These are phyloP conservation scores for Limonius californicus DNA, from an alignment of 1,140 invertebrate species.

Conservation along the genomic window DNA sequence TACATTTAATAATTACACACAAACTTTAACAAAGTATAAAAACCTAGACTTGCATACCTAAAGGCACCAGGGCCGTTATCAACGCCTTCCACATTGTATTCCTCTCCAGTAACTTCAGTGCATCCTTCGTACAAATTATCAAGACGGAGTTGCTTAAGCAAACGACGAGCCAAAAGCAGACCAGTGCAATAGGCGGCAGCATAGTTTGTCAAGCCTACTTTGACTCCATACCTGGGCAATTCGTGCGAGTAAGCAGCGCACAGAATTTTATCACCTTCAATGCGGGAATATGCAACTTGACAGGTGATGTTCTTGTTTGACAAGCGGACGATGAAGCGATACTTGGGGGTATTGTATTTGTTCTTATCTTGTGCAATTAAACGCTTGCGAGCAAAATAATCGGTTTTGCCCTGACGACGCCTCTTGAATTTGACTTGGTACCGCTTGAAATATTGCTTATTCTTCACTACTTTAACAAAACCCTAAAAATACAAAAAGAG, in stretches of 20 bases:
- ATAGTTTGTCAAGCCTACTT: constrained; percentile 98
- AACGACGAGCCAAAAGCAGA: constrained; percentile 89
- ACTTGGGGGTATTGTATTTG: constrained; percentile 99
- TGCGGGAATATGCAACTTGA: constrained; percentile 96
- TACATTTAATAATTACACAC: no score
- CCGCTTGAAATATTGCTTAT: constrained; percentile 99
- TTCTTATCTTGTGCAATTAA: constrained; percentile 98
- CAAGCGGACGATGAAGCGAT: constrained; percentile 95
- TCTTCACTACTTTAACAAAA: constrained; percentile 99
- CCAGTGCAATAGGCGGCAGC: constrained; percentile 98
- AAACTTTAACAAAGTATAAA: no score
- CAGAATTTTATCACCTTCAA: constrained; percentile 95
- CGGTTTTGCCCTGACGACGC: constrained; percentile 96
- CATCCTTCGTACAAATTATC: constrained; percentile 88
- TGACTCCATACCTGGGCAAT: constrained; percentile 88
- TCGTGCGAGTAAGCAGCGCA: constrained; percentile 98
- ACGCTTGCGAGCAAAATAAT: constrained; percentile 97
- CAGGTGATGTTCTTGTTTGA: constrained; percentile 98
- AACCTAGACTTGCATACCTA: no score
- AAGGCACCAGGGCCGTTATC: constrained; percentile 95
- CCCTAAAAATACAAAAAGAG: constrained; percentile 68
- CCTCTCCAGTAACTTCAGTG: constrained; percentile 88
- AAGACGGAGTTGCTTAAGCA: constrained; percentile 89
- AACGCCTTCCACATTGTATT: constrained; percentile 90
- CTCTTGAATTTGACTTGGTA: constrained; percentile 96